phyloP scores from a whole-genome alignment of 2,797 vertebrate species.

The Myotis pilosus region DNA sequence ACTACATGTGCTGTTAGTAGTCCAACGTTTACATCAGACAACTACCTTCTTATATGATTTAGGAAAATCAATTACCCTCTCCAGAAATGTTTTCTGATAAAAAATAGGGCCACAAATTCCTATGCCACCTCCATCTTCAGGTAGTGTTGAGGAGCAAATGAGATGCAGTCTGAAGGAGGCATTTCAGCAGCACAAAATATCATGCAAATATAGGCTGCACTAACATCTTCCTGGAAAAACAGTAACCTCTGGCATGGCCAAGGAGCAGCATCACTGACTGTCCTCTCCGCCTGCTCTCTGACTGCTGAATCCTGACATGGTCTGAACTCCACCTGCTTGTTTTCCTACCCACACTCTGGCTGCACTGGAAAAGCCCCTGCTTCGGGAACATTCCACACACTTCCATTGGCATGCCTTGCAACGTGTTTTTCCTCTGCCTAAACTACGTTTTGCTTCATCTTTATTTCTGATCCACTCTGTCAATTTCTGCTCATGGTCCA shows the following conservation, averaged over 20 bases:
- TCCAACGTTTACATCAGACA: neutral
- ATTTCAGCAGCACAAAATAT: neutral
- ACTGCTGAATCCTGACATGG: too few relatives aligned
- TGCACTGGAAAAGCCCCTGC: neutral
- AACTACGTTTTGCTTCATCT: neutral
- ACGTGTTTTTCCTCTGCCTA: neutral
- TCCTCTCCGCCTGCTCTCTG: fast-evolving
- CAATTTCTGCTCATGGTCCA: neutral
- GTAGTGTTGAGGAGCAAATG: neutral
- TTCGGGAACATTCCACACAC: neutral
- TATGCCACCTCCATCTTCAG: neutral
- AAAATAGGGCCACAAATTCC: neutral
- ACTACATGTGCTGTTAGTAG: neutral
- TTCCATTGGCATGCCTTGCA: neutral
- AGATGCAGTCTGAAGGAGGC: neutral
- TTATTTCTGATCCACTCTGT: neutral
- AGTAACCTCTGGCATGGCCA: fast-evolving
- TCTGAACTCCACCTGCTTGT: neutral
- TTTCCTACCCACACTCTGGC: neutral
- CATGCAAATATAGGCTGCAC: neutral
- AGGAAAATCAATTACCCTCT: neutral
- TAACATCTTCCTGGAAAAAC: neutral
- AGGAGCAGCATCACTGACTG: too few relatives aligned
- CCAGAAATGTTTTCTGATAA: neutral
- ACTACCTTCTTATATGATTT: neutral